These are phyloP conservation scores for Diachrysia chrysitis DNA, from an alignment of 2,888 invertebrate species.

Conservation along the genomic window DNA sequence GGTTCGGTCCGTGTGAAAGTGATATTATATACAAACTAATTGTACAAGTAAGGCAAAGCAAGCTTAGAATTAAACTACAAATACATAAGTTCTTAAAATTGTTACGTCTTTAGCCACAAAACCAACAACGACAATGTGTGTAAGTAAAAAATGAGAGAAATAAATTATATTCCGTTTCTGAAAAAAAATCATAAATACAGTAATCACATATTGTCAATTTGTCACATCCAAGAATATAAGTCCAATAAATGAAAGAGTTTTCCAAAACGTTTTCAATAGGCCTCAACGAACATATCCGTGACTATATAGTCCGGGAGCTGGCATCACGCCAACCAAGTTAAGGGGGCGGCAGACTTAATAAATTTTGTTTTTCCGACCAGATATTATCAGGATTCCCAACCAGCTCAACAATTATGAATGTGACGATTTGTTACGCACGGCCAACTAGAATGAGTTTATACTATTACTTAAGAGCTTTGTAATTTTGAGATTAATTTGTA, in stretches of 20 bases:
- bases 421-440: slow-evolving; percentile 35
- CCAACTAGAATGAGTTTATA: slow-evolving; percentile 13
- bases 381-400: slow-evolving; percentile 54
- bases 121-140: too few relatives aligned
- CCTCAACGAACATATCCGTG: slow-evolving; percentile 31
- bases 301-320: slow-evolving; percentile 34
- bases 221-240: neutral
- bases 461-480: slow-evolving; percentile 8
- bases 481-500: neutral
- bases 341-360: slow-evolving; percentile 47
- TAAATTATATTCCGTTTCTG: too few relatives aligned
- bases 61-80: too few relatives aligned
- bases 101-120: too few relatives aligned
- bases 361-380: slow-evolving; percentile 52
- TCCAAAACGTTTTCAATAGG: neutral
- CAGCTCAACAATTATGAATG: slow-evolving; percentile 49
- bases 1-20: too few relatives aligned
- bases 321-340: slow-evolving; percentile 50
- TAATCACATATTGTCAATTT: neutral
- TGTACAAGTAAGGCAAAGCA: too few relatives aligned
- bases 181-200: too few relatives aligned
- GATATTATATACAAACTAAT: too few relatives aligned
- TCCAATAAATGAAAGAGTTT: neutral
- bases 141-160: too few relatives aligned
- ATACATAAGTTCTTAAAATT: too few relatives aligned